Evolutionary conservation across 2,888 invertebrate genomes (phyloP).

Genomic region (Trissoscelio sp.): DNA sequence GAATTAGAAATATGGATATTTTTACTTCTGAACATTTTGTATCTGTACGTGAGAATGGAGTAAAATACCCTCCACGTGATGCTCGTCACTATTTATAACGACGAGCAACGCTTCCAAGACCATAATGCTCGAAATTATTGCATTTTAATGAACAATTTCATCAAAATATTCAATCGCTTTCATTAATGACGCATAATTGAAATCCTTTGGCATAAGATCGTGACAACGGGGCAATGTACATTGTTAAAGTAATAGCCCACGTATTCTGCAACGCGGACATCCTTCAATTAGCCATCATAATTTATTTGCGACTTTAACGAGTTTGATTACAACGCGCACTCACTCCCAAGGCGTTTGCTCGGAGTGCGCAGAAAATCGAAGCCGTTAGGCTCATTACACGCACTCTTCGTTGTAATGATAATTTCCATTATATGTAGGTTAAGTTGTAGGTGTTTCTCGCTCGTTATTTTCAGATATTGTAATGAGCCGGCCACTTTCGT

Average conservation of each 20-base stretch:
- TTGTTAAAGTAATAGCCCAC: conserved; percentile 63
- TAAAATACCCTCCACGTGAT: too few species aligned
- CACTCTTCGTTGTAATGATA: conserved; percentile 65
- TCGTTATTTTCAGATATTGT: conserved; percentile 63
- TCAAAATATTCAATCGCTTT: conserved; percentile 51
- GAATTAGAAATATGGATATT: too few species aligned
- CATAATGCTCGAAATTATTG: conserved; percentile 37
- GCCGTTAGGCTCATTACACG: conserved; percentile 70
- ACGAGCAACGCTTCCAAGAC: background rate
- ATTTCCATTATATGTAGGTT: conserved; percentile 67
- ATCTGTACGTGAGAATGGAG: too few species aligned
- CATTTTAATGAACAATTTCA: conserved; percentile 54
- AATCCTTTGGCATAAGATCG: conserved; percentile 51
- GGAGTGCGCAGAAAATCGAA: conserved; percentile 51
- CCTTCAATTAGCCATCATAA: conserved; percentile 66
- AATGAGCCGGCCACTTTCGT: conserved; percentile 35
- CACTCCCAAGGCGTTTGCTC: conserved; percentile 52
- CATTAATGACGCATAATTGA: conserved; percentile 62
- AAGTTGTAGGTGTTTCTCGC: conserved; percentile 64
- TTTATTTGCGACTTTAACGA: conserved; percentile 68
- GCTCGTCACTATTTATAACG: too few species aligned
- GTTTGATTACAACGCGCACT: conserved; percentile 64
- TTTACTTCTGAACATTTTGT: too few species aligned
- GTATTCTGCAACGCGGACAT: conserved; percentile 61
- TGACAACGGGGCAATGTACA: conserved; percentile 64